Evolutionary conservation across 2,113 vertebrate genomes (phyloP).

Genomic region (Motacilla tschutschensis): DNA sequence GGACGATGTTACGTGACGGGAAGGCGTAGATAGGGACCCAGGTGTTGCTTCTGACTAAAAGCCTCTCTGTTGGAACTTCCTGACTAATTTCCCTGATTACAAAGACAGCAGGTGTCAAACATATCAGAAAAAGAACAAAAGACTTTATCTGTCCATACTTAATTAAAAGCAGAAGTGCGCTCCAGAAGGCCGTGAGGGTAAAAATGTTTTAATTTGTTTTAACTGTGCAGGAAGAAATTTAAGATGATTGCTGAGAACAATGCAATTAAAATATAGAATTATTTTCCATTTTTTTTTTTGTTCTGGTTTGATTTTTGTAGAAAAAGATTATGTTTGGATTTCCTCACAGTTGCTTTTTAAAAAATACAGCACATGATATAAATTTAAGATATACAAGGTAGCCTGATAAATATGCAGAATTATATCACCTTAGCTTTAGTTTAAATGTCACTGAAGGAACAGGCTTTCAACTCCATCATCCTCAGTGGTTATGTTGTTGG

Average conservation of each 20-base stretch:
- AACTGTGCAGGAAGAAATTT: neutral
- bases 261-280: neutral
- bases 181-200: neutral
- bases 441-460: slow-evolving; percentile 20
- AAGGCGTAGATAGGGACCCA: slow-evolving; percentile 18
- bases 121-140: slow-evolving; percentile 58
- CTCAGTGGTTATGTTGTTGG: slow-evolving; percentile 22
- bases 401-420: neutral
- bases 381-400: neutral
- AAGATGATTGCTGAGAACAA: neutral
- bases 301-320: neutral
- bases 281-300: neutral
- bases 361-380: neutral
- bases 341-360: neutral
- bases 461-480: slow-evolving; percentile 19
- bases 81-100: slow-evolving; percentile 59
- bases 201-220: slow-evolving; percentile 43
- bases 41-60: slow-evolving; percentile 65
- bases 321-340: neutral
- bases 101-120: slow-evolving; percentile 59
- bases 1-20: neutral
- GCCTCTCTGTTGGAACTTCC: slow-evolving; percentile 59
- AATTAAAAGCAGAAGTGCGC: slow-evolving; percentile 47
- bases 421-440: neutral
- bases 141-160: slow-evolving; percentile 57